phyloP scores from a whole-genome alignment of 1,140 invertebrate genomes.

The Mylabris phalerata region DNA sequence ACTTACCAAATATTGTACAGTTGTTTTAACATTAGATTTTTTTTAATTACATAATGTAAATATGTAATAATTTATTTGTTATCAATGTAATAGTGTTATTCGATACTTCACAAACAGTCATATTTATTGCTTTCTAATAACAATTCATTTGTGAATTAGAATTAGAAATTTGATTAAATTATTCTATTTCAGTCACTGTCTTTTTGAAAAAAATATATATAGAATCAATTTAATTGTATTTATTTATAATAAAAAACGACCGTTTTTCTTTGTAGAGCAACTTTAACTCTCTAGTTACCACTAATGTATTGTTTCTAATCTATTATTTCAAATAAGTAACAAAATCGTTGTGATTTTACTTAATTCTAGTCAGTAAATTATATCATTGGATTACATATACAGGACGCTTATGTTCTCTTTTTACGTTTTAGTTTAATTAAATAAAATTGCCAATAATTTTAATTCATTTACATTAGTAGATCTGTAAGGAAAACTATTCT shows the following conservation, averaged over 20 bases:
- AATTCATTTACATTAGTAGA: too few relatives aligned
- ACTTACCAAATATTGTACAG: too few relatives aligned
- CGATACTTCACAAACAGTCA: too few relatives aligned
- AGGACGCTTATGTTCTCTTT: neutral
- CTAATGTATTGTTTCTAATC: too few relatives aligned
- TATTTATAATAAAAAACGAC: neutral
- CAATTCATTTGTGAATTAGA: neutral
- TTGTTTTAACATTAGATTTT: too few relatives aligned
- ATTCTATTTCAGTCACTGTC: neutral
- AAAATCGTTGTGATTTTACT: slow-evolving; percentile 25
- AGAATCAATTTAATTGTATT: neutral
- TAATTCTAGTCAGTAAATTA: slow-evolving; percentile 28
- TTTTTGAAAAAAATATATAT: slow-evolving; percentile 5
- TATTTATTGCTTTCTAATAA: too few relatives aligned
- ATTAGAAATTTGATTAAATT: neutral
- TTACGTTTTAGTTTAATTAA: slow-evolving; percentile 7
- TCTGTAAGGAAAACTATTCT: neutral
- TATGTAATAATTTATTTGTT: too few relatives aligned
- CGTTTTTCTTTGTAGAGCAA: neutral
- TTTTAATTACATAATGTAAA: too few relatives aligned
- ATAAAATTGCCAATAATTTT: neutral
- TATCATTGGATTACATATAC: too few relatives aligned
- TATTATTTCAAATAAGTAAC: too few relatives aligned
- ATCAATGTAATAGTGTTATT: too few relatives aligned
- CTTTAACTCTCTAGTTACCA: slow-evolving; percentile 7